Evolutionary conservation across 1,140 invertebrate species (phyloP).

Genomic region (Macrotrachela quadricornifera): DNA sequence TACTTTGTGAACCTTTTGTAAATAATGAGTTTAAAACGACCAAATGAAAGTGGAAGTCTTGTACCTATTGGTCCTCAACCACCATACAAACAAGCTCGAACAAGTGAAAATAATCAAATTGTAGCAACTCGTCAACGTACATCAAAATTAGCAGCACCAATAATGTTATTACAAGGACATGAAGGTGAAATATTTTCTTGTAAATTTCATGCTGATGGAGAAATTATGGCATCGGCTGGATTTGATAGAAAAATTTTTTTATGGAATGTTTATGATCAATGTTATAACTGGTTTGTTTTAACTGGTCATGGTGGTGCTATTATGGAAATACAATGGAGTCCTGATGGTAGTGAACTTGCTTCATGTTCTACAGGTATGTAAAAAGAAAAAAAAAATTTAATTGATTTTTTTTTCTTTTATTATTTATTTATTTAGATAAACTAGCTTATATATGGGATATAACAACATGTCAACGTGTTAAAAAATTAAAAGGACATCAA

Average conservation of each 20-base stretch:
- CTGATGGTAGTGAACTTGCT: conserved; percentile 43
- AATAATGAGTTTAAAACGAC: too few relatives aligned
- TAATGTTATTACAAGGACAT: conserved; percentile 89
- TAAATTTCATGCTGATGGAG: conserved; percentile 86
- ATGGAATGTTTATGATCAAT: conserved; percentile 93
- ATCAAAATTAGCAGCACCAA: conserved; percentile 51
- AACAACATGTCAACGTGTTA: conserved; percentile 56
- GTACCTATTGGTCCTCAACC: too few relatives aligned
- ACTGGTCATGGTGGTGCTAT: conserved; percentile 78
- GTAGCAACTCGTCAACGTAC: too few relatives aligned
- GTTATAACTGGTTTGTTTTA: conserved; percentile 80
- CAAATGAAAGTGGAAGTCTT: too few relatives aligned
- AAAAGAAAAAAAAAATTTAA: neutral
- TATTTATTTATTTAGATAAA: conserved; percentile 52
- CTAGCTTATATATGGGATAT: conserved; percentile 87
- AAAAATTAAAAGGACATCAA: conserved; percentile 72
- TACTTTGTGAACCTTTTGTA: too few relatives aligned
- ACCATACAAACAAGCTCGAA: too few relatives aligned
- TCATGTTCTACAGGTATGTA: too few relatives aligned
- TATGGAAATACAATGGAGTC: conserved; percentile 50
- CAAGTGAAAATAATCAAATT: too few relatives aligned
- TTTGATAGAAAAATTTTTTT: conserved; percentile 85
- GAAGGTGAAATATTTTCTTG: conserved; percentile 78
- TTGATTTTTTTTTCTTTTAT: conserved; percentile 9
- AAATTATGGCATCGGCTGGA: conserved; percentile 75